Conservation (phyloP, 2,113 vertebrate species). For the Psilopogon haemacephalus region DNA sequence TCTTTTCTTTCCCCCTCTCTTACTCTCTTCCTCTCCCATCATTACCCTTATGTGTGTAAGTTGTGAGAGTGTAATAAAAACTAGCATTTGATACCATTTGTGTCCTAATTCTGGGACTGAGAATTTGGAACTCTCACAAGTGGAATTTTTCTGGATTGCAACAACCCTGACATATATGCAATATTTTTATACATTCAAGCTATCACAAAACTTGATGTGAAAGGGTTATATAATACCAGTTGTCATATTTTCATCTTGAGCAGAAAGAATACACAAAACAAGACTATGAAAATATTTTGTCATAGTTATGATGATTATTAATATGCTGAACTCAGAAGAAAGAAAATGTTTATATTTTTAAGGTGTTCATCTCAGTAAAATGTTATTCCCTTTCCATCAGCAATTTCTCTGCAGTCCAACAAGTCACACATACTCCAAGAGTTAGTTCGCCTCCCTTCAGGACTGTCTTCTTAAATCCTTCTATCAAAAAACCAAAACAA, state of each 20-base stretch:
- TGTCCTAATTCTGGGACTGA: no score
- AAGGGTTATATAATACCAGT: not conserved
- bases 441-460: not conserved
- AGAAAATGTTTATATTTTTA: not conserved
- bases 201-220: not conserved
- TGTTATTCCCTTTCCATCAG: not conserved
- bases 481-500: not conserved
- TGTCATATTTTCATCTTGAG: not conserved
- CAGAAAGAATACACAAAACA: not conserved
- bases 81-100: no score
- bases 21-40: no score
- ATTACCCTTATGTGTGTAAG: no score
- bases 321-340: not conserved
- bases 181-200: not conserved
- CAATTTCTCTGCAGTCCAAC: not conserved
- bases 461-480: not conserved
- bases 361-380: not conserved
- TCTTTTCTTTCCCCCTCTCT: no score
- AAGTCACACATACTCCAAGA: not conserved
- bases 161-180: fast-evolving
- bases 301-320: not conserved
- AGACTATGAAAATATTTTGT: not conserved
- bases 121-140: no score
- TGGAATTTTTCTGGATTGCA: no score
- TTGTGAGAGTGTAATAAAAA: no score